Base-by-base conservation (phyloP, 2,113 vertebrate genomes). In the Nettapus auritus region DNA sequence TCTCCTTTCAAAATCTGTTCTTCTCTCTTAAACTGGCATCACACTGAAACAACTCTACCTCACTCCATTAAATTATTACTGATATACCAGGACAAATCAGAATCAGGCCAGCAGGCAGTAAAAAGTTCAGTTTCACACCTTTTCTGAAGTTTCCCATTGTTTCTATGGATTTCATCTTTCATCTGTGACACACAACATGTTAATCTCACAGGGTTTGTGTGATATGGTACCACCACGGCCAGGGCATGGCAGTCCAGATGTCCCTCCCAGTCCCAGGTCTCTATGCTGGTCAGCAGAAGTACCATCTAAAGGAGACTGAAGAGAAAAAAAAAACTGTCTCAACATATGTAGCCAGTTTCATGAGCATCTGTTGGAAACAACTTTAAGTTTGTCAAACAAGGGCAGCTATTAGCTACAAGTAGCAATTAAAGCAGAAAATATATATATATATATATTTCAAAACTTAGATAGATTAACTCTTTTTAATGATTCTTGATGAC, bases 111-210 rank as follows among this genome's bases (percentile, higher is more conserved):
- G 13, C 8, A 76, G 81, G 42, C 4, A 4, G 68, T 21, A 42
- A 84, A 60, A 78, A 50, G 4, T 23, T 34, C 26, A 62, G 13
- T 92, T 96, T 82, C 88, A 86, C 70, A 42, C 48, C 20, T 64
- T 87, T 89, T 50, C 55, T 80, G 28, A 88, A 89, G 38, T 69
- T 95, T 75, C 42, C 28, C 26, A 42, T 79, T 91, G 38, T 66
- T 92, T 56, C 56, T 59, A 9, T 6, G 57, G 36, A 85, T 80
- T 89, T 76, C 40, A 10, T 15, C 10, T 50, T 18, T 55, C n/a
- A 25, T 26, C 25, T 73, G 23, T 56, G 29, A 53, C 13, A 40
- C 50, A 52, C 1, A 15, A 38, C 8, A 6, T 1, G 2, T 70
- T 95, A 74, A 42, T 81, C 60, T 81, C 73, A 20, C 26, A 36